Conservation (phyloP, 2,888 invertebrate species). For the Linnaemya vulpina region DNA sequence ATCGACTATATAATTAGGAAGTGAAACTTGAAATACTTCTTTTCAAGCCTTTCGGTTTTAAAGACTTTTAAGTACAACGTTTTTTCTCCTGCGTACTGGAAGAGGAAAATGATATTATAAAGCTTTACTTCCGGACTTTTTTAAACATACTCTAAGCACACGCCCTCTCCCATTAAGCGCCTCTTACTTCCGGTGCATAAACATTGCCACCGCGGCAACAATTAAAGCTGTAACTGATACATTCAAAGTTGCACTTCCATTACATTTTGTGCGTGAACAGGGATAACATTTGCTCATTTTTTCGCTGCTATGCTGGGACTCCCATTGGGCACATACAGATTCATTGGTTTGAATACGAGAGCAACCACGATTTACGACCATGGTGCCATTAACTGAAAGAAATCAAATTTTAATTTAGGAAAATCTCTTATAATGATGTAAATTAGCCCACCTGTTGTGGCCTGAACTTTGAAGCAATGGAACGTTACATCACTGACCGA, state of each 20-base stretch:
- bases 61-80: constrained; percentile 37
- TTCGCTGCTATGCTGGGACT: constrained; percentile 66
- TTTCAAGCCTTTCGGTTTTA: constrained; percentile 14
- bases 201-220: constrained; percentile 75
- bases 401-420: background rate
- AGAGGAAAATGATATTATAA: background rate
- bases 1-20: no score
- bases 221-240: constrained; percentile 77
- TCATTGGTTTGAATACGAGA: constrained; percentile 75
- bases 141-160: background rate
- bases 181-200: constrained; percentile 73
- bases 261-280: constrained; percentile 78
- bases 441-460: constrained; percentile 74
- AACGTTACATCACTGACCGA: constrained; percentile 73
- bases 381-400: constrained; percentile 74
- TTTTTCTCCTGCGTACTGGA: background rate
- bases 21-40: constrained; percentile 51
- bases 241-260: constrained; percentile 76
- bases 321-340: constrained; percentile 75
- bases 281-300: constrained; percentile 75
- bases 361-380: constrained; percentile 78
- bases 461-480: constrained; percentile 78
- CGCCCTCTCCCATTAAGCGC: background rate
- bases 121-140: constrained; percentile 6
- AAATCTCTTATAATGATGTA: background rate